phyloP scores from a whole-genome alignment of 2,113 vertebrate species.

The Progne subis region DNA sequence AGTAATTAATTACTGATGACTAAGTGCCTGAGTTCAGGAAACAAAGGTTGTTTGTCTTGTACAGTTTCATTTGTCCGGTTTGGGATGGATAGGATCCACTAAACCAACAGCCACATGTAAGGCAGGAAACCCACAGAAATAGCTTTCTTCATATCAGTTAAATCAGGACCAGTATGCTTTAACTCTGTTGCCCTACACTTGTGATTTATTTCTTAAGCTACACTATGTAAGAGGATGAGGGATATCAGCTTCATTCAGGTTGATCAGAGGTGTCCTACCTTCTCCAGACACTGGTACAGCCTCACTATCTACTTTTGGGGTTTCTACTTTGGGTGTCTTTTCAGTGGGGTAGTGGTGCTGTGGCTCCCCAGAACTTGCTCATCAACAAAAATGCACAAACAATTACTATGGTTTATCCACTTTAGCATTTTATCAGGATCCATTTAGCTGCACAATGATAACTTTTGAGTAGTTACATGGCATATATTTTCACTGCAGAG shows the following conservation, averaged over 20 bases:
- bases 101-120: not conserved
- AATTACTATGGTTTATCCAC: not conserved
- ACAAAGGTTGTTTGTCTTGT: not conserved
- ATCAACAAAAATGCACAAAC: not conserved
- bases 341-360: not conserved
- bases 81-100: not conserved
- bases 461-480: not conserved
- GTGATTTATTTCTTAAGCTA: not conserved
- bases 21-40: conserved; percentile 5
- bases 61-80: not conserved
- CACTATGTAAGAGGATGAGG: not conserved
- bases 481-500: not conserved
- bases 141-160: not conserved
- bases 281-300: not conserved
- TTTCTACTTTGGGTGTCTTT: not conserved
- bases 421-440: not conserved
- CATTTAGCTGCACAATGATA: not conserved
- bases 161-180: not conserved
- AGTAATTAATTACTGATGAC: not conserved
- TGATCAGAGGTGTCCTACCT: not conserved
- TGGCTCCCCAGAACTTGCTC: not conserved
- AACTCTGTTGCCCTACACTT: not conserved
- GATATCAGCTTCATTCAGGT: not conserved
- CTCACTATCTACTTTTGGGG: not conserved
- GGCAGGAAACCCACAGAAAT: not conserved